Evolutionary conservation across 2,113 vertebrate species (phyloP), one percentile per base, ranked within the genome.

Genomic region (Nothobranchius furzeri): DNA sequence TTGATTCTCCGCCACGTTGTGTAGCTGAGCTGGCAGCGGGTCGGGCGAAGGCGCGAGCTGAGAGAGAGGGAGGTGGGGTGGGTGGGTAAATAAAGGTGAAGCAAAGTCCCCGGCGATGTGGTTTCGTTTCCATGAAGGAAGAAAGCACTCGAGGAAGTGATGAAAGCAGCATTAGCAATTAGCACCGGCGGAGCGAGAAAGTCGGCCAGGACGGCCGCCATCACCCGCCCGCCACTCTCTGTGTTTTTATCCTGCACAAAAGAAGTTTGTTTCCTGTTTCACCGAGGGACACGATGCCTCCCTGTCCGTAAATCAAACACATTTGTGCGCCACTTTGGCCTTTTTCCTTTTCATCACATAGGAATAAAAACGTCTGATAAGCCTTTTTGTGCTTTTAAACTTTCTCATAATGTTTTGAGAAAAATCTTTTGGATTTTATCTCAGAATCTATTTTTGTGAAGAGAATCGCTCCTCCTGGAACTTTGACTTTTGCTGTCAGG

Each of bases 111-210:
- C 46, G 14, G 68, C 12, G 54, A 40, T 69, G 46, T 12, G 73
- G 71, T 49, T 78, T 73, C 73, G 71, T 49, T 78, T 73, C 73
- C 50, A 35, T 51, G 47, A 66, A 79, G 68, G 45, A 68, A 61
- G 60, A 67, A 11, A 62, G 72, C 73, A 68, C 76, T 70, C 76
- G 64, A 73, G 67, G 64, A 74, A 65, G 58, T 47, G 76, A 85
- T 85, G 60, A 74, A 83, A 82, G 82, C 50, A 52, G 51, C 53
- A 65, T 75, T 68, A 62, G 72, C 73, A 79, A 79, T 87, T 81
- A 84, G 66, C 65, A 75, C 63, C 68, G 64, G 24, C 20, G 20
- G 30, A 75, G 70, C 53, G 47, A 12, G 49, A 63, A 70, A 63
- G 64, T 71, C 49, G 11, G 50, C 46, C 60, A 10, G 56, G 24